Conservation (phyloP, 2,888 invertebrate species). For the Stenchaetothrips biformis region DNA sequence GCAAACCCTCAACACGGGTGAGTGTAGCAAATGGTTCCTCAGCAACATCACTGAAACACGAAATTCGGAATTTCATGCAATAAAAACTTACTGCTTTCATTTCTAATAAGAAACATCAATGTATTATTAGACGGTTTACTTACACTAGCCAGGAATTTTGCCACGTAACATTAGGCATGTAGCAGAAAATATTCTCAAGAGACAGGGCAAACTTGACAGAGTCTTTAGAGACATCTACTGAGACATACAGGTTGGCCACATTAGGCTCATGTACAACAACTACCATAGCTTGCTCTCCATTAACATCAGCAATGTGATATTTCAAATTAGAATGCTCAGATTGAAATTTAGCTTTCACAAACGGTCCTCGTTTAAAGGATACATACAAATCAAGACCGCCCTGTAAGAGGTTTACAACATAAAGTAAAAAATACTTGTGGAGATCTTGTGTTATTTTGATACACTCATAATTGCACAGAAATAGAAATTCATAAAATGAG, state of each 20-base stretch:
- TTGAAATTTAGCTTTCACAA: constrained; percentile 70
- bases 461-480: constrained; percentile 24
- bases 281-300: constrained; percentile 72
- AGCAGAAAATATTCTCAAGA: constrained; percentile 73
- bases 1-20: constrained; percentile 79
- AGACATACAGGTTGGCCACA: constrained; percentile 74
- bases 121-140: constrained; percentile 43
- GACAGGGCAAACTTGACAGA: constrained; percentile 71
- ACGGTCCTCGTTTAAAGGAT: constrained; percentile 66
- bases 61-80: constrained; percentile 28
- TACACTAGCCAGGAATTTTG: constrained; percentile 78
- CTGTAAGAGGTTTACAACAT: constrained; percentile 38
- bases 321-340: constrained; percentile 59
- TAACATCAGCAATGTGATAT: constrained; percentile 80
- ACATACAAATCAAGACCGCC: constrained; percentile 63
- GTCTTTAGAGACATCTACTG: constrained; percentile 55
- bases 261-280: constrained; percentile 73
- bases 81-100: constrained; percentile 28
- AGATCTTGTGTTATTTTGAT: constrained; percentile 26
- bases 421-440: constrained; percentile 29
- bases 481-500: constrained; percentile 29
- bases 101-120: constrained; percentile 25
- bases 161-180: constrained; percentile 77
- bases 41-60: constrained; percentile 59
- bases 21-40: constrained; percentile 82